Evolutionary conservation across 2,888 invertebrate genomes (phyloP).

Genomic region (Anthrax anthrax): DNA sequence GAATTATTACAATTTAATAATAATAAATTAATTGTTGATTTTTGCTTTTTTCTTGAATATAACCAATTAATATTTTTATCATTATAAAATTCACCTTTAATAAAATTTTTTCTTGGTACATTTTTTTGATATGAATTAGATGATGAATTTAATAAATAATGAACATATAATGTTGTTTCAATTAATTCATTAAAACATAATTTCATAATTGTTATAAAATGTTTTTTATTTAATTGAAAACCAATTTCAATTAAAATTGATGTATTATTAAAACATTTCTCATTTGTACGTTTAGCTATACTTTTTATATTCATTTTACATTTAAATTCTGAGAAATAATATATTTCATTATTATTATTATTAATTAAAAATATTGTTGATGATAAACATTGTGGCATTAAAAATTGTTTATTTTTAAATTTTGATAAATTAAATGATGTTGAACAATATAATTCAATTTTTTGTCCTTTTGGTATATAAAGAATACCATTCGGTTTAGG

Average conservation of each 20-base stretch:
- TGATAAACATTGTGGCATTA: conserved; percentile 22
- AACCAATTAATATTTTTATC: conserved; percentile 23
- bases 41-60: conserved; percentile 29
- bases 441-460: conserved; percentile 24
- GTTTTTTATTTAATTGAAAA: conserved; percentile 20
- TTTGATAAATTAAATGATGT: conserved; percentile 13
- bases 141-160: conserved; percentile 28
- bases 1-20: no score
- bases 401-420: conserved; percentile 8
- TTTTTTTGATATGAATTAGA: conserved; percentile 33
- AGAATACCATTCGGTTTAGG: conserved; percentile 22
- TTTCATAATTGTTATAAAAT: conserved; percentile 29
- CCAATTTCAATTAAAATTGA: conserved; percentile 30
- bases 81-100: conserved; percentile 26
- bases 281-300: conserved; percentile 19
- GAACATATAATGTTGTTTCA: conserved; percentile 31
- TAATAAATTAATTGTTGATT: conserved; percentile 25
- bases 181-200: conserved; percentile 31
- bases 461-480: conserved; percentile 18
- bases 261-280: conserved; percentile 21
- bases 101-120: conserved; percentile 27
- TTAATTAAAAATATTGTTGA: conserved; percentile 17
- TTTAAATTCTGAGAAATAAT: conserved; percentile 20
- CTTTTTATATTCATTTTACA: conserved; percentile 25
- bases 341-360: conserved; percentile 10